Percentiles rank a stretch among this genome's conserved stretches.
Conservation (phyloP, 53 echinoderm and acorn worm species). For the Temnopleurus reevesii region DNA sequence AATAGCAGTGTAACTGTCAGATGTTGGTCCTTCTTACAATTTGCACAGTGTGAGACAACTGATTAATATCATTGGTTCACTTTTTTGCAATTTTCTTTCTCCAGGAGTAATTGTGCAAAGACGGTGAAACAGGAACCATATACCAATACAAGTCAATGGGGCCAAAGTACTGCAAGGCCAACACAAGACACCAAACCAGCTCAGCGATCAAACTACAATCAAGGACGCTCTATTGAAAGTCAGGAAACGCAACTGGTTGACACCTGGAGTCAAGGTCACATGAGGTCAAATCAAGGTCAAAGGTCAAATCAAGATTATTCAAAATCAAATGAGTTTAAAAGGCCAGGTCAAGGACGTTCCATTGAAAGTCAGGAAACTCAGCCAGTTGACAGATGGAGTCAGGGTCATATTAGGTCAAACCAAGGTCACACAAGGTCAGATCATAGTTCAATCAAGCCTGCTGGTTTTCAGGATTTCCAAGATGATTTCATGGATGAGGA, state of each 20-base stretch:
- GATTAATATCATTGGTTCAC: too few species aligned
- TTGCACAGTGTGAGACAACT: too few species aligned
- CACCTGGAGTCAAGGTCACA: not conserved
- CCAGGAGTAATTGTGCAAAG: not conserved
- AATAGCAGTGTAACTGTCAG: too few species aligned
- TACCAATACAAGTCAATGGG: not conserved
- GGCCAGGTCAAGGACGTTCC: too few species aligned
- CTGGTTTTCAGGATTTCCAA: not conserved
- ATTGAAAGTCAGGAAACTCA: not conserved
- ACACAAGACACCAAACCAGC: not conserved
- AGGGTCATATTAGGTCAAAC: not conserved
- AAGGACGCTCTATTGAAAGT: too few species aligned
- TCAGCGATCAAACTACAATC: too few species aligned
- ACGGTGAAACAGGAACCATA: not conserved
- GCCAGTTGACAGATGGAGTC: not conserved
- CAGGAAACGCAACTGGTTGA: too few species aligned
- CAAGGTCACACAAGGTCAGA: not conserved
- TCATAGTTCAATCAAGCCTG: not conserved
- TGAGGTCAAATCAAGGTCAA: not conserved
- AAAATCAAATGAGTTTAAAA: too few species aligned
- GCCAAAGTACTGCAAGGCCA: not conserved
- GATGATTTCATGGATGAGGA: constrained; percentile 7
- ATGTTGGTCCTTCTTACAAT: too few species aligned
- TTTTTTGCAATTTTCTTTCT: not conserved
- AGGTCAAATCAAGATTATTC: not conserved